Conservation (phyloP, 1,140 invertebrate genomes). For the Nylanderia fulva region DNA sequence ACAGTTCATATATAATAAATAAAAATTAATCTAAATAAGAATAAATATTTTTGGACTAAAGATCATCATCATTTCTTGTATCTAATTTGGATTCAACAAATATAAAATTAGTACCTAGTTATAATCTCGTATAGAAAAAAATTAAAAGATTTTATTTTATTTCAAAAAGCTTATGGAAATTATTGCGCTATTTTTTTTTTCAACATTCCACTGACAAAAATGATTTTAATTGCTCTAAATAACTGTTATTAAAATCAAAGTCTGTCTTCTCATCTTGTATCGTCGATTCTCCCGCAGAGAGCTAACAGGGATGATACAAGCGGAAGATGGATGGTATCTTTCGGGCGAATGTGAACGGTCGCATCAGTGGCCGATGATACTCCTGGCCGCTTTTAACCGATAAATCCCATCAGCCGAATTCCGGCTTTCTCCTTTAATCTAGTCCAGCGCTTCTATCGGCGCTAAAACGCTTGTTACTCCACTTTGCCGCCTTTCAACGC, state of each 20-base stretch:
- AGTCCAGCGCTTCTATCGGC: slow-evolving; percentile 11
- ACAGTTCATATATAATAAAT: too few relatives aligned
- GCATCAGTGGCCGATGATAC: slow-evolving; percentile 52
- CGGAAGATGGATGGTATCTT: not conserved
- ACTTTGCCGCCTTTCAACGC: slow-evolving; percentile 11
- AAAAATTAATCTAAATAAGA: too few relatives aligned
- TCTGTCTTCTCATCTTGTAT: not conserved
- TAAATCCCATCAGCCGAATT: slow-evolving; percentile 41
- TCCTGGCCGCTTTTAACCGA: slow-evolving; percentile 38
- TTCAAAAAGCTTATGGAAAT: not conserved
- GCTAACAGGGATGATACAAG: not conserved
- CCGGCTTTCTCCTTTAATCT: slow-evolving; percentile 43
- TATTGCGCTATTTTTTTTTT: not conserved
- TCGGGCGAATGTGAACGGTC: slow-evolving; percentile 45
- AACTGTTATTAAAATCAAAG: not conserved
- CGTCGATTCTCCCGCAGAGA: not conserved
- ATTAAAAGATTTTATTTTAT: not conserved
- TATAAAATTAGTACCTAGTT: not conserved
- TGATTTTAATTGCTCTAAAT: not conserved
- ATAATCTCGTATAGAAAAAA: not conserved
- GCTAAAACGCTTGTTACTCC: not conserved
- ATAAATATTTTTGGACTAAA: too few relatives aligned
- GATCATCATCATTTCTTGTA: not conserved
- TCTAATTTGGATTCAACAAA: not conserved
- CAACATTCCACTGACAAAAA: not conserved